Base-by-base conservation (phyloP, 2,797 vertebrate genomes). In the Channallabes apus region DNA sequence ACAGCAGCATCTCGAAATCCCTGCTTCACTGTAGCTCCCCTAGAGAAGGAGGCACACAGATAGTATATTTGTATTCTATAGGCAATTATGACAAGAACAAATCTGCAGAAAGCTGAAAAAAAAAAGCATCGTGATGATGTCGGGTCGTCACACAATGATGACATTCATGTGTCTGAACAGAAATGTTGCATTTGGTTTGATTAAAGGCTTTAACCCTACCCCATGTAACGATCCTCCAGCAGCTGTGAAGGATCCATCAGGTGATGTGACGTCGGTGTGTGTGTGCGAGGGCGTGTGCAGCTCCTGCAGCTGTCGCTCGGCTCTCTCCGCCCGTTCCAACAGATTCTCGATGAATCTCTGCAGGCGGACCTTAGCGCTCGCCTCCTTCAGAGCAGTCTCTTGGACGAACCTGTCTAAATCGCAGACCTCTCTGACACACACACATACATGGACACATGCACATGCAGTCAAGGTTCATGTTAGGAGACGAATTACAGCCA, bases 321-420 rank as follows among this genome's bases (percentile, higher is more conserved):
- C 89, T 46, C 82, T 82, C 75, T 89, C 88, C 0, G 89, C 89
- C 72, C 89, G 64, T 58, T 85, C 86, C 85, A 90, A 56, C 58
- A 90, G 80, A 32, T 89, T 87, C 82, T 90, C 89, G 3, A 90
- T 90, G 80, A 90, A 90, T 62, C 59, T 90, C 91, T 95, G 94
- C 24, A 95, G 93, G 64, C 91, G 90, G 81, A 88, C 87, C 86
- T 94, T 94, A 1, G 94, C 94, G 0, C 90, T 87, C 0, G 91
- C 92, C 84, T 94, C 94, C 67, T 88, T 94, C 67, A 91, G 72
- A 0, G 94, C 93, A 0, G 91, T 94, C 69, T 88, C 89, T 4
- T 90, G 91, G 69, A 95, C 92, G 56, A 94, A 94, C 79, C 73
- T 78, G 88, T 94, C 92, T 9, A 95, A 81, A 84, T 92, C 90